Evolutionary conservation across 2,888 invertebrate species (phyloP).

Genomic region (Julus scanicus): DNA sequence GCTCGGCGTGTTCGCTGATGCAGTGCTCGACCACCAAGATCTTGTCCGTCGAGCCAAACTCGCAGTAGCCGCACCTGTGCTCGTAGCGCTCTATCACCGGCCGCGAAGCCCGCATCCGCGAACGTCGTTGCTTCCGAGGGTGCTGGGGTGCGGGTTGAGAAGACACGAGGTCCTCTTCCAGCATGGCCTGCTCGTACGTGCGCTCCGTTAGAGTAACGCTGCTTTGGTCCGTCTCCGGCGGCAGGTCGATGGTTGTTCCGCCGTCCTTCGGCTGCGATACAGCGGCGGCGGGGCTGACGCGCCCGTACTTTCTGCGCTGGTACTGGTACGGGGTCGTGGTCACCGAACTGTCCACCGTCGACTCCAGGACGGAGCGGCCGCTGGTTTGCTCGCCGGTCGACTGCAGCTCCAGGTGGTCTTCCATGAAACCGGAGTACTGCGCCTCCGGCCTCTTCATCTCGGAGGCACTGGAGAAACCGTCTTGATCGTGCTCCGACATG

Average conservation of each 20-base stretch:
- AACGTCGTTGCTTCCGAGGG: not conserved
- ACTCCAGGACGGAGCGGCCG: constrained; percentile 55
- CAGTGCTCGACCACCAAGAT: constrained; percentile 58
- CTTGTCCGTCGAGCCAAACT: constrained; percentile 56
- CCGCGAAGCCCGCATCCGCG: constrained; percentile 25
- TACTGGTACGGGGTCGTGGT: constrained; percentile 54
- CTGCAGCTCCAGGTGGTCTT: constrained; percentile 58
- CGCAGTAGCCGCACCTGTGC: constrained; percentile 58
- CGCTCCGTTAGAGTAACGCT: constrained; percentile 56
- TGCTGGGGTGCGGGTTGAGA: not conserved
- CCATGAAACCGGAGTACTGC: constrained; percentile 57
- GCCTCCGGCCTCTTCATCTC: constrained; percentile 54
- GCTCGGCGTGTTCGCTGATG: constrained; percentile 55
- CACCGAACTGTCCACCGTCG: constrained; percentile 55
- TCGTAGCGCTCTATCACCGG: not conserved
- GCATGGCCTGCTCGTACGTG: constrained; percentile 55
- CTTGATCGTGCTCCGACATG: constrained; percentile 58
- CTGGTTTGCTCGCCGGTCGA: constrained; percentile 7
- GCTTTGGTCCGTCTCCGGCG: not conserved
- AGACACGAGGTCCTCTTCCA: constrained; percentile 54
- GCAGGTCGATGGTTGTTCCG: constrained; percentile 55
- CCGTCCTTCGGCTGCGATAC: too few relatives aligned
- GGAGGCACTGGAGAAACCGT: constrained; percentile 55
- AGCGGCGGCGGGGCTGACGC: not conserved
- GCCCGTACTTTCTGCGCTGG: not conserved